Base-by-base conservation (phyloP, 2,113 vertebrate species). In the Nibea coibor region DNA sequence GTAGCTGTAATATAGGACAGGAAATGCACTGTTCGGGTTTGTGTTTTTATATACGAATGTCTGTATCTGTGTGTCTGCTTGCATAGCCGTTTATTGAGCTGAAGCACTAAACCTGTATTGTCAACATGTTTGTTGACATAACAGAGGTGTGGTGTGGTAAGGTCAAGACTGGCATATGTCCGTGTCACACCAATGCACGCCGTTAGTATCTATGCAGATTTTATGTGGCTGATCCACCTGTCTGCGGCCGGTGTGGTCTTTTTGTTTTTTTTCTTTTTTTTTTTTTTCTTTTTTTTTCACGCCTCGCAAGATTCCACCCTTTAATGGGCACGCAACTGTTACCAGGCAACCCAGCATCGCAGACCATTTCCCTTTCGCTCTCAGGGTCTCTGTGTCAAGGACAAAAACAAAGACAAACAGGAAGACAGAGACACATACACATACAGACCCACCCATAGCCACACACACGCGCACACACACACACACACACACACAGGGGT, bases 201-300 rank as follows among this genome's bases (percentile, higher is more conserved):
- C 89, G 92, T 78, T 81, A 59, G 59, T 28, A n/a, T 71, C 57
- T 50, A 86, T 92, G 43, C 73, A 91, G 89, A 89, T 92, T 93
- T 91, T 17, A 91, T 91, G 77, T 0, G 19, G 66, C 65, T 84
- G 69, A 76, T 80, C 62, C 61, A 50, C 48, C 51, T 39, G 70
- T 87, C 51, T 77, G 68, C 58, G 45, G 0, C 75, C 66, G n/a
- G 31, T 14, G 16, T 67, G 67, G 35, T 39, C 35, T 35, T 35
- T 39, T 39, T 39, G 8, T 9, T 35, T 1, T 1, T 87, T 83
- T 78, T 48, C 8, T 39, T 9, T 35, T 1, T 8, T 85, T 83
- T 78, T 48, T 10, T 77, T 89, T 90, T 87, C 81, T 85, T 83
- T 78, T 48, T 10, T 77, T 89, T 90, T 87, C 81, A 78, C n/a